Percentiles rank a stretch among this genome's conserved stretches.
Conservation (phyloP, 2,797 vertebrate species). For the Sebastes itinus region DNA sequence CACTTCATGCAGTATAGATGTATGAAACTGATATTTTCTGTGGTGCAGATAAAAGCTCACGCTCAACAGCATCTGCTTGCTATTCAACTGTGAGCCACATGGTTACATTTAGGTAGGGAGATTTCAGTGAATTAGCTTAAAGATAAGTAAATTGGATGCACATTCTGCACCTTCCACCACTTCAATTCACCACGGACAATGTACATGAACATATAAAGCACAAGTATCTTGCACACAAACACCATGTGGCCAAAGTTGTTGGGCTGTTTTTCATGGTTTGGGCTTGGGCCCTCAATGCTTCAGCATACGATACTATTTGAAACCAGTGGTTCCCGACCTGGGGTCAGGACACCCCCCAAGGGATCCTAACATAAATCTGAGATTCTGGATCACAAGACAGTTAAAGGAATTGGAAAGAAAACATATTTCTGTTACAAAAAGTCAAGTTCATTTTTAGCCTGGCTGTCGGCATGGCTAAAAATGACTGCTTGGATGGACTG, state of each 20-base stretch:
- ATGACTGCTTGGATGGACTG: not conserved
- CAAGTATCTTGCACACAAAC: not conserved
- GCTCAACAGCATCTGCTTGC: not conserved
- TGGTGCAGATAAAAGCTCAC: not conserved
- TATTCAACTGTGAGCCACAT: not conserved
- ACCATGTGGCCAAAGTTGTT: not conserved
- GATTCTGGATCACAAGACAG: not conserved
- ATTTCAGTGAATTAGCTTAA: not conserved
- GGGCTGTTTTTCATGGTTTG: not conserved
- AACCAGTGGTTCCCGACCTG: not conserved
- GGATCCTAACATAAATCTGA: not conserved
- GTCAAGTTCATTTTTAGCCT: not conserved
- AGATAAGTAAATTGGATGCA: not conserved
- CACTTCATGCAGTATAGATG: not conserved
- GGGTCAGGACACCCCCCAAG: not conserved
- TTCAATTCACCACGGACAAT: not conserved
- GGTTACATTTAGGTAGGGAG: not conserved
- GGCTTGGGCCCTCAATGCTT: too few species aligned
- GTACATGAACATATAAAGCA: not conserved
- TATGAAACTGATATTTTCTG: slow-evolving; percentile 2
- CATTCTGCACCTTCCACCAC: not conserved
- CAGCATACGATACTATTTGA: too few species aligned
- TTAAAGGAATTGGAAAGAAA: not conserved
- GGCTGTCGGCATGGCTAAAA: not conserved
- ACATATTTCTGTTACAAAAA: not conserved